Conservation (phyloP, 2,113 vertebrate species). For the Ptyas mucosa region DNA sequence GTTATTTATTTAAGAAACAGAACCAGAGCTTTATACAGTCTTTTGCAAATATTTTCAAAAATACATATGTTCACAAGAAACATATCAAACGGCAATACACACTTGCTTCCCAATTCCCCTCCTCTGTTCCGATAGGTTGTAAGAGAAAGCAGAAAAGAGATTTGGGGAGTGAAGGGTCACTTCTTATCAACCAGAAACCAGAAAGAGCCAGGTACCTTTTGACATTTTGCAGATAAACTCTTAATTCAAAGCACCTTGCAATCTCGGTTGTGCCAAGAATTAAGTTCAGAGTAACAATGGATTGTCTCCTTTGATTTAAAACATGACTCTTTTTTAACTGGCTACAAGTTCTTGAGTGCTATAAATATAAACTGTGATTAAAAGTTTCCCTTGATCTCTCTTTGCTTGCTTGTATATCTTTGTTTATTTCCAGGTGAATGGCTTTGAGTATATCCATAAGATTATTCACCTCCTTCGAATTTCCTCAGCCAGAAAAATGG, state of each 20-base stretch:
- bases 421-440: not conserved
- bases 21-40: not conserved
- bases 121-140: constrained; percentile 2
- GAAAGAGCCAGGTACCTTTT: constrained; percentile 31
- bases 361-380: constrained; percentile 17
- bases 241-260: constrained; percentile 25
- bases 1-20: not conserved
- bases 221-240: constrained; percentile 47
- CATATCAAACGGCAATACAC: not conserved
- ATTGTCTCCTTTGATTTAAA: constrained; percentile 26
- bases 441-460: not conserved
- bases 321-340: constrained; percentile 35
- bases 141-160: constrained; percentile 5
- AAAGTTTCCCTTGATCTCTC: constrained; percentile 14
- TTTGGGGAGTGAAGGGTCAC: not conserved
- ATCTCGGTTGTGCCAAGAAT: constrained; percentile 26
- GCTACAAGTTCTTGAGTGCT: constrained; percentile 11
- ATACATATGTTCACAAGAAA: not conserved
- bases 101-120: constrained; percentile 30
- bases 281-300: constrained; percentile 21
- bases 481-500: not conserved
- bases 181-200: constrained; percentile 33
- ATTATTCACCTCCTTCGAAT: not conserved
- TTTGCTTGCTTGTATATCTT: not conserved
- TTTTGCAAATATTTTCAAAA: not conserved